Evolutionary conservation across 1,140 invertebrate genomes (phyloP), one percentile per base, ranked within the genome.

Genomic region (Euura saliciscinereae): DNA sequence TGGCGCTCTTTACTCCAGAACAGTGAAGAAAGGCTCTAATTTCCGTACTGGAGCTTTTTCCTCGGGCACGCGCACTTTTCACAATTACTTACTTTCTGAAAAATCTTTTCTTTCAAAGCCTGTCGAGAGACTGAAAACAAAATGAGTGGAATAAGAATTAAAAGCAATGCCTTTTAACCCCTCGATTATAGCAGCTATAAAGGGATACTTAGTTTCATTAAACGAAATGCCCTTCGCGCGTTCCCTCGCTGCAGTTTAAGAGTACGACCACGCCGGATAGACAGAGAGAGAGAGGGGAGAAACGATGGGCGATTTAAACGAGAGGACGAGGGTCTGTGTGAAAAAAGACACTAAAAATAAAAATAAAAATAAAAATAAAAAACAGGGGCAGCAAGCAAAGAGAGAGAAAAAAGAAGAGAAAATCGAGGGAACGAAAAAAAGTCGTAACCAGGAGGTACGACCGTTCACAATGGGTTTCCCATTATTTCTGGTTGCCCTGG

Each of bases 401-500:
- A 11, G n/a, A 59, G n/a, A 59, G n/a, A 59, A 51, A 51, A 51
- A 51, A 51, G 11, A 51, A 51, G 11, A 11, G 46, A n/a, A n/a
- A 51, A n/a, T 7, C 7, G 46, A n/a, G 46, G n/a, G 46, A n/a
- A n/a, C 46, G 46, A 51, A n/a, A 51, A 51, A 51, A 51, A 51
- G 28, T 28, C 68, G 44, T 46, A 13, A 43, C 68, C 68, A 44
- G 51, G 10, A 59, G 51, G 51, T 59, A 59, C 51, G 51, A 59
- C 51, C 13, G 51, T 8, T 59, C 51, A 59, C 51, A 59, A 59
- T 59, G 51, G 51, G 51, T 59, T 59, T 59, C 51, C 51, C 51
- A 59, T 59, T 59, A 59, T 59, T 59, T 59, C 51, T 59, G 51
- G 51, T 59, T 59, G 51, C 51, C 51, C 51, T 59, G 51, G 51